Evolutionary conservation across 2,888 invertebrate genomes (phyloP), one percentile per base, ranked within the genome.

Genomic region (Unio delphinus): DNA sequence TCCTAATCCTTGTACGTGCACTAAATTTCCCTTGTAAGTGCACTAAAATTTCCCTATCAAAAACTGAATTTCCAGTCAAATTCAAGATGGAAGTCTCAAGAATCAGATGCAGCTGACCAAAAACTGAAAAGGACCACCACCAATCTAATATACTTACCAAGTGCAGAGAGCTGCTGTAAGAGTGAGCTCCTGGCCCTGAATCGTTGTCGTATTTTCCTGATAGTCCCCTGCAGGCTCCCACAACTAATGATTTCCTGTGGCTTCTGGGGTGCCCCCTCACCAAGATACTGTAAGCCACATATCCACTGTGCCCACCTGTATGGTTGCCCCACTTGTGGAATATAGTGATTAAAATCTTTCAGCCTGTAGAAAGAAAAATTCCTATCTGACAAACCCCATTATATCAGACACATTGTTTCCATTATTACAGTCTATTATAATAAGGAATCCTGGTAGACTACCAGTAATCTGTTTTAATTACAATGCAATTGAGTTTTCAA

Each of bases 251-350:
- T 56, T 11, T 80, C 72, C 74, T 71, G 78, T 55, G 64, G 73
- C 23, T 68, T 67, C 70, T 70, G 67, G 66, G 68, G 66, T 6
- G 78, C 93, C 62, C 78, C 78, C 65, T 76, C 78, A 20, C 72
- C 73, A 28, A 90, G 92, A 82, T 96, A 96, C 85, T 95, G 94
- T 73, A 97, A 91, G 0, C 97, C 97, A 84, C 95, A 95, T 90
- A 98, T 93, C 89, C 93, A 93, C 90, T 98, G 98, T 0, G 95
- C 95, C 98, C 98, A 98, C 75, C 93, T 92, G 87, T 95, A 98
- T 0, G 97, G 96, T 80, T 93, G 93, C 0, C 97, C 97, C 45
- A 84, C 91, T 80, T 94, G 93, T n/a, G 80, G 68, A 30, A 90
- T 83, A 73, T 91, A 89, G 62, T 82, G 77, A 7, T 84, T 79